Base-by-base conservation (phyloP, 2,113 vertebrate species). In the Cricetomys ansorgei region DNA sequence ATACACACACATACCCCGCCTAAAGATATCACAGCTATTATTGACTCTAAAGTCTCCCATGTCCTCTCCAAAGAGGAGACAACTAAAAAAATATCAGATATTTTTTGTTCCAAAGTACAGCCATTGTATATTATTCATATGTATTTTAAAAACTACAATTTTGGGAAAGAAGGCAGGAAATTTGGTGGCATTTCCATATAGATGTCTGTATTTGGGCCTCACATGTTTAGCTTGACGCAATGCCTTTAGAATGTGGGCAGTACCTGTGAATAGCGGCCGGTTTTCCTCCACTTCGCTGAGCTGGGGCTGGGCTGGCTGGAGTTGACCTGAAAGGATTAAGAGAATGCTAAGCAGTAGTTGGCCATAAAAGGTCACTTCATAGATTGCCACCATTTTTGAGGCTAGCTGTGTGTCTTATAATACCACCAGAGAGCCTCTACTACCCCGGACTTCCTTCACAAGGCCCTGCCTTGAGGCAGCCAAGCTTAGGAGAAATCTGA, bases 181-280 rank as follows among this genome's bases (percentile, higher is more conserved):
- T 77, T 90, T 1, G 5, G 76, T 40, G 75, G 88, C 79, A 84
- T 97, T 94, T 93, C 50, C 88, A 96, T 65, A 70, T 1, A 50
- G 73, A 79, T 67, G 77, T 89, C 92, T 73, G 16, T 50, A 53
- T 90, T 96, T 93, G 67, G 53, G 25, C 13, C 89, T 92, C 64
- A 50, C 88, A 16, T 90, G 75, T 57, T 89, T 89, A 73, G 40
- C 85, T 88, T 94, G 69, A 88, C 73, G 89, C 73, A 91, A 29
- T 5, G 25, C 87, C 34, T 57, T 93, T 55, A 92, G 73, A 94
- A 81, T 83, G 87, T 29, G n/a, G 92, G 43, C 1, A n/a, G 34
- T 73, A 84, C 31, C 57, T 25, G 2, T 95, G 90, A 97, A 93
- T 92, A 64, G 50, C 23, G 84, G 48, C 31, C 92, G 97, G 97